Conservation (phyloP, 2,797 vertebrate genomes). For the Margarornis squamiger region DNA sequence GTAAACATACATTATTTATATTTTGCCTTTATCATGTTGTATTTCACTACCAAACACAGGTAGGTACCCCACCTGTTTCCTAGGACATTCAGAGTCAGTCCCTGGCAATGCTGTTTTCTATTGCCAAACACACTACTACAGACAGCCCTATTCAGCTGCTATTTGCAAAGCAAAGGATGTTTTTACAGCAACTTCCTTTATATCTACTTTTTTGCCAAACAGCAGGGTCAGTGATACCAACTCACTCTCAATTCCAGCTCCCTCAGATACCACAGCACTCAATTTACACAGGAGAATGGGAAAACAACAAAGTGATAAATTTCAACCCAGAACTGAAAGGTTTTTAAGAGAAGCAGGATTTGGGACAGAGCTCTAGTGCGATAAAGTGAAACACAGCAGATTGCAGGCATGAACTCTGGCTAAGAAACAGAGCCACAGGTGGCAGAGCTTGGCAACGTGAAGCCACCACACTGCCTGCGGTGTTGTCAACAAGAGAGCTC, state of each 20-base stretch:
- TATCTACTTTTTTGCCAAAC: not conserved
- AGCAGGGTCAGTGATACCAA: not conserved
- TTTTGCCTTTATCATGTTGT: not conserved
- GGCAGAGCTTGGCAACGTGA: conserved; percentile 25
- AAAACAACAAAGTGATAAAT: not conserved
- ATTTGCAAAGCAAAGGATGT: conserved; percentile 24
- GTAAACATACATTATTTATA: not conserved
- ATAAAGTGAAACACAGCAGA: conserved; percentile 32
- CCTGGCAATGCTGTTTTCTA: not conserved
- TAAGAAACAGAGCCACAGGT: conserved; percentile 54
- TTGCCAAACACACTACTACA: not conserved
- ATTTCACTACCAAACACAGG: not conserved
- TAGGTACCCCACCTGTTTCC: conserved; percentile 7
- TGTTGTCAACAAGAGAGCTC: not conserved
- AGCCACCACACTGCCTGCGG: not conserved
- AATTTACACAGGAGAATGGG: not conserved
- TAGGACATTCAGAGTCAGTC: not conserved
- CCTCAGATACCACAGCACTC: not conserved
- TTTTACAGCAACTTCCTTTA: conserved; percentile 12
- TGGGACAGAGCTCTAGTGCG: not conserved
- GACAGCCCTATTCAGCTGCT: not conserved
- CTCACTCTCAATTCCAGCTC: not conserved
- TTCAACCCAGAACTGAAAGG: not conserved
- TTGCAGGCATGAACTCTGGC: conserved; percentile 48
- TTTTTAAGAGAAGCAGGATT: not conserved